These are phyloP conservation scores for Nomada ferruginata DNA, from an alignment of 2,888 invertebrate species.

Conservation along the genomic window DNA sequence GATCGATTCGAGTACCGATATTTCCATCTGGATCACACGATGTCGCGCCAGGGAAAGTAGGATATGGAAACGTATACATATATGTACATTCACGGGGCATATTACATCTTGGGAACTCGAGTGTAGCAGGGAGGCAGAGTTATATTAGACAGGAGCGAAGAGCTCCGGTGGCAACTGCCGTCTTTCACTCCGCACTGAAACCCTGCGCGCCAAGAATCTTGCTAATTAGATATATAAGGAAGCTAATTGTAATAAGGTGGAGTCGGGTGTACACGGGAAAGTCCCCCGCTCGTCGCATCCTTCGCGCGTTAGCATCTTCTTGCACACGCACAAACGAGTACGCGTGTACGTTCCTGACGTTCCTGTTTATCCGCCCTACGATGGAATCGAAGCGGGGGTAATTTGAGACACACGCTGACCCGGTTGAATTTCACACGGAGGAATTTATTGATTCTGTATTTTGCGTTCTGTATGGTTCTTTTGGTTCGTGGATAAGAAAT, in stretches of 20 bases:
- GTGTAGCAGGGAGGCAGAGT: conserved; percentile 70
- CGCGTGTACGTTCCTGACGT: conserved; percentile 52
- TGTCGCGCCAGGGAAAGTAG: conserved; percentile 42
- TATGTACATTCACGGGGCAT: conserved; percentile 62
- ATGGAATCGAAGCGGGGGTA: conserved; percentile 62
- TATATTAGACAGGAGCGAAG: conserved; percentile 78
- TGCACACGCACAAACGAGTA: conserved; percentile 57
- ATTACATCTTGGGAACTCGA: conserved; percentile 69
- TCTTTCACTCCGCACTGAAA: conserved; percentile 78
- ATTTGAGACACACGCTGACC: conserved; percentile 28
- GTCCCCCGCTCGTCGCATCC: conserved; percentile 45
- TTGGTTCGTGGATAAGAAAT: too few relatives aligned
- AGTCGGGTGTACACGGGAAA: conserved; percentile 78
- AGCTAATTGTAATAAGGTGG: conserved; percentile 83
- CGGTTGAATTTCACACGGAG: conserved; percentile 38
- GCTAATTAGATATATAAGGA: conserved; percentile 83
- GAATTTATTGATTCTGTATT: neutral
- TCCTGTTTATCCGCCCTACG: conserved; percentile 59
- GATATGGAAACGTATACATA: conserved; percentile 56
- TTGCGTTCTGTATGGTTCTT: neutral
- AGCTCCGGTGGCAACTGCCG: conserved; percentile 80
- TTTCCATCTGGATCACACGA: conserved; percentile 10
- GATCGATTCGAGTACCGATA: conserved; percentile 37
- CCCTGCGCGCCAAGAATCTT: conserved; percentile 80
- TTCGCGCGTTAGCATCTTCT: conserved; percentile 53